Conservation (phyloP, 2,888 invertebrate genomes). For the Dryobotodes eremita region DNA sequence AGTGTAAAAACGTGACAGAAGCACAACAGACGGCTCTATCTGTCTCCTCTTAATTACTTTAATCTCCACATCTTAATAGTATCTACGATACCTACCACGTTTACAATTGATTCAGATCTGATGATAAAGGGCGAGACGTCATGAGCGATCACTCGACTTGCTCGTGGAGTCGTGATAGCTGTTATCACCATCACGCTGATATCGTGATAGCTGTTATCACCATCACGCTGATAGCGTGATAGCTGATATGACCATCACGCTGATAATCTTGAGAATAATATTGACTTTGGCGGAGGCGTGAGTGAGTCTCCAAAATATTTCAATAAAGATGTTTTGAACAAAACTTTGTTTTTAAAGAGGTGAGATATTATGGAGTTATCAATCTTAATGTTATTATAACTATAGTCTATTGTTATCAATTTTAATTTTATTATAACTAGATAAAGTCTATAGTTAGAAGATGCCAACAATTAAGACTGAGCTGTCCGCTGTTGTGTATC, state of each 20-base stretch:
- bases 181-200: slow-evolving; percentile 12
- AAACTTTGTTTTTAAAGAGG: neutral
- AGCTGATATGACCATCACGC: slow-evolving; percentile 13
- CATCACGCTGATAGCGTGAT: slow-evolving; percentile 10
- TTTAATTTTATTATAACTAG: neutral
- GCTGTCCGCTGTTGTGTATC: neutral
- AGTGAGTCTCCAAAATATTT: slow-evolving; percentile 15
- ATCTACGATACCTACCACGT: neutral
- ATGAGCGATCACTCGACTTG: slow-evolving; percentile 18
- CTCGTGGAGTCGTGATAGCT: slow-evolving; percentile 19
- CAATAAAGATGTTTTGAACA: slow-evolving; percentile 33
- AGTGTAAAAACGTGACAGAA: neutral
- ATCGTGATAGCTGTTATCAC: slow-evolving; percentile 29
- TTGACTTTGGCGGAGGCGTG: slow-evolving; percentile 23
- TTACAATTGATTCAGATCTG: slow-evolving; percentile 15
- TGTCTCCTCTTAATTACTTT: slow-evolving; percentile 13
- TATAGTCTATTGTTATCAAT: neutral
- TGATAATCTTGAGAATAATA: slow-evolving; percentile 27
- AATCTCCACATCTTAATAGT: slow-evolving; percentile 13
- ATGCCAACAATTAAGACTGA: neutral
- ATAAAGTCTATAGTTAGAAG: neutral
- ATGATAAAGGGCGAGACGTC: slow-evolving; percentile 16
- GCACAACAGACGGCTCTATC: neutral
- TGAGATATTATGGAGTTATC: neutral
- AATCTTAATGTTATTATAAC: neutral